Conservation (phyloP, 2,888 invertebrate genomes). For the Rotaria socialis region DNA sequence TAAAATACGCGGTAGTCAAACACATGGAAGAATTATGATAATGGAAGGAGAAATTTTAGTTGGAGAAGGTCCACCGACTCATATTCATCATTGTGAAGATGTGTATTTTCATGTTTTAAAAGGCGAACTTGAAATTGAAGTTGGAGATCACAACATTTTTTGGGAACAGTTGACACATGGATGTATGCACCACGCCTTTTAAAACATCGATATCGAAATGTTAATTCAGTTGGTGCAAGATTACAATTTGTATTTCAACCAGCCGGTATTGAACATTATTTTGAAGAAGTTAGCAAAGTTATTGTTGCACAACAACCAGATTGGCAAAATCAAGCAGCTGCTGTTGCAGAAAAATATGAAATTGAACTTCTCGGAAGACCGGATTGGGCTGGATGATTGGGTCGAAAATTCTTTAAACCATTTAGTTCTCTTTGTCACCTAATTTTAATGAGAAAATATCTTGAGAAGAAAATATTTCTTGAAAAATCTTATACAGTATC, state of each 20-base stretch:
- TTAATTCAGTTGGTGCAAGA: not conserved
- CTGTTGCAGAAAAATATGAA: not conserved
- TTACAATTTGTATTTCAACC: not conserved
- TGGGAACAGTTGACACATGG: not conserved
- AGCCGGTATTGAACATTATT: not conserved
- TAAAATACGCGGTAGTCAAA: not conserved
- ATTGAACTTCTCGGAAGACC: not conserved
- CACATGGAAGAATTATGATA: not conserved
- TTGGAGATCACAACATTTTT: not conserved
- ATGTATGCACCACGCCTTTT: not conserved
- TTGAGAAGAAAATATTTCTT: no score
- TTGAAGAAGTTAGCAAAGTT: not conserved
- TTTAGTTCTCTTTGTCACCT: no score
- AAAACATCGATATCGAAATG: not conserved
- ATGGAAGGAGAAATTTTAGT: constrained; percentile 10
- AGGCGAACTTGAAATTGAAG: not conserved
- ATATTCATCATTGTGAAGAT: constrained; percentile 11
- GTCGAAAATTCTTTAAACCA: no score
- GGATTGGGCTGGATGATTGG: not conserved
- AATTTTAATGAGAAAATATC: no score
- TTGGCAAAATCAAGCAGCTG: not conserved
- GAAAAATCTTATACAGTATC: no score
- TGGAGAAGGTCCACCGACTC: not conserved
- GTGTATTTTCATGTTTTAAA: not conserved
- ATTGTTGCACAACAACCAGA: not conserved